A percentile compares a stretch with the other conserved stretches of the same genome.
Evolutionary conservation across 35 echinoderm and acorn worm species (phyloP).

Genomic region (Lytechinus pictus): DNA sequence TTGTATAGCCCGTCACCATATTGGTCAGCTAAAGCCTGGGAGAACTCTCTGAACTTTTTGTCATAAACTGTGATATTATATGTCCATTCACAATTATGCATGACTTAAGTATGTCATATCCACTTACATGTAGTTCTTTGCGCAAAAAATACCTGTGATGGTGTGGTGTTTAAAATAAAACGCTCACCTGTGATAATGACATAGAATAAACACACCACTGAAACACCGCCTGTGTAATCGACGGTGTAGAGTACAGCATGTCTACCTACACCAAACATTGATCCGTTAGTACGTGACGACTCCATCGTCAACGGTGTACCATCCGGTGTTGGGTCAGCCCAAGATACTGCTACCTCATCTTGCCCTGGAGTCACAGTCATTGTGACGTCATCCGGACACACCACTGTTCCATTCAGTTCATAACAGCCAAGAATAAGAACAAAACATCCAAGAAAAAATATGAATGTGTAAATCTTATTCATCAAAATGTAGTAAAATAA

Average conservation of each 20-base stretch:
- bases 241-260: background rate
- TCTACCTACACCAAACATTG: background rate
- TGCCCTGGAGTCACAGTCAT: background rate
- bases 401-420: background rate
- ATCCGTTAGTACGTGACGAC: background rate
- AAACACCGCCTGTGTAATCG: background rate
- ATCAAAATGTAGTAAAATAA: no score
- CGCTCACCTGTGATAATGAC: background rate
- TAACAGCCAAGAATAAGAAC: no score
- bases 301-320: background rate
- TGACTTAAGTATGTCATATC: no score
- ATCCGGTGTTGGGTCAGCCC: background rate
- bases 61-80: no score
- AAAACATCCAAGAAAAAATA: no score
- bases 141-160: background rate
- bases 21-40: no score
- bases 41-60: no score
- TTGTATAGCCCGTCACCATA: no score
- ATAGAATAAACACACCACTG: background rate
- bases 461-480: no score
- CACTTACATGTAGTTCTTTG: no score
- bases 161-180: background rate
- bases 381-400: background rate
- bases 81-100: no score
- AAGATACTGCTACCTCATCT: background rate